phyloP scores from a whole-genome alignment of 2,113 vertebrate species.

The Candoia aspera region DNA sequence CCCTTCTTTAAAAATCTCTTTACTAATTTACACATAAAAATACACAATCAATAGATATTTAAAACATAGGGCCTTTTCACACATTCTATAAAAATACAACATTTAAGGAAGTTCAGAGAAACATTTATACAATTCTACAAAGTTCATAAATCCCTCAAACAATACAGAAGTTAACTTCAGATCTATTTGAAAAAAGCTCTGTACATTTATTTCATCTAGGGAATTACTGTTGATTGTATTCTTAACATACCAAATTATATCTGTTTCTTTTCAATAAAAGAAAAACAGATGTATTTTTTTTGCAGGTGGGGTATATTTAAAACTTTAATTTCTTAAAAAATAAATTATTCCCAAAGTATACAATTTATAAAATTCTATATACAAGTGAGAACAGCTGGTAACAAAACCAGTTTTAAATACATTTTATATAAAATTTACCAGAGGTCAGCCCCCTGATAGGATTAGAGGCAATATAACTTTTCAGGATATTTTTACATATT shows the following conservation, averaged over 20 bases:
- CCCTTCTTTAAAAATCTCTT: conserved; percentile 78
- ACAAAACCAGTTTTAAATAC: conserved; percentile 92
- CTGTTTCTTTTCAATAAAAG: conserved; percentile 68
- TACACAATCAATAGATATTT: conserved; percentile 80
- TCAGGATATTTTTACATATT: conserved; percentile 74
- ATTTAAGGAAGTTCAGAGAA: conserved; percentile 92
- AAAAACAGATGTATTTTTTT: conserved; percentile 60
- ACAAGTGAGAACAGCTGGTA: conserved; percentile 82
- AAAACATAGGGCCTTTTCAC: conserved; percentile 82
- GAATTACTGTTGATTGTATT: conserved; percentile 69
- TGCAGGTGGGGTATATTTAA: conserved; percentile 66
- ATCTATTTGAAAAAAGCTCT: conserved; percentile 90
- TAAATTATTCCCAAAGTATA: conserved; percentile 91
- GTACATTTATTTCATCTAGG: conserved; percentile 76
- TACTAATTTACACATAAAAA: conserved; percentile 79
- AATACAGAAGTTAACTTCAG: conserved; percentile 86
- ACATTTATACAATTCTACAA: conserved; percentile 89
- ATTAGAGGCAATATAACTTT: conserved; percentile 73
- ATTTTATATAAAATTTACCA: conserved; percentile 83
- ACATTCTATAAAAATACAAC: conserved; percentile 91
- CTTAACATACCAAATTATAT: conserved; percentile 80
- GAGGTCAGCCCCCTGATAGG: conserved; percentile 76
- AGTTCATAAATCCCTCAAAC: conserved; percentile 86
- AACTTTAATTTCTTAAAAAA: conserved; percentile 79
- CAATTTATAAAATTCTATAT: conserved; percentile 88